phyloP scores from a whole-genome alignment of 1,140 invertebrate genomes.

The Orius laevigatus region DNA sequence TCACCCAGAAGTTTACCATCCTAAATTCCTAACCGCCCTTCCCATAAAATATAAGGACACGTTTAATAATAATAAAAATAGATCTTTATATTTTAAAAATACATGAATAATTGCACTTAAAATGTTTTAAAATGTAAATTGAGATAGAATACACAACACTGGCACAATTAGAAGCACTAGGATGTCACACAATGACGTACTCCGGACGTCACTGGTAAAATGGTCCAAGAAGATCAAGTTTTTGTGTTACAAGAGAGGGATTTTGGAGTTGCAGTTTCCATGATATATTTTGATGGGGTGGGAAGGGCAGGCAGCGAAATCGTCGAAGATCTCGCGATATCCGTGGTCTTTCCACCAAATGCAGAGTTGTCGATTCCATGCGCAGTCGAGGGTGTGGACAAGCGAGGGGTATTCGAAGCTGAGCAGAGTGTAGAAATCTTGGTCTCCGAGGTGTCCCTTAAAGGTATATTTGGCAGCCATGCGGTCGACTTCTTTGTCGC shows the following conservation, averaged over 20 bases:
- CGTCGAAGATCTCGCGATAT: slow-evolving; percentile 56
- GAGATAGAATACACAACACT: too few relatives aligned
- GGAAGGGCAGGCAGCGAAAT: slow-evolving; percentile 58
- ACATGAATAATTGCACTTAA: too few relatives aligned
- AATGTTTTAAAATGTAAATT: too few relatives aligned
- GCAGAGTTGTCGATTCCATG: slow-evolving; percentile 72
- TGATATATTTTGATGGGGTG: slow-evolving; percentile 53
- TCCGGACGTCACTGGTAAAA: too few relatives aligned
- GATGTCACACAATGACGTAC: too few relatives aligned
- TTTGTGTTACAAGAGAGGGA: slow-evolving; percentile 29
- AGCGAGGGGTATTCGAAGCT: slow-evolving; percentile 53
- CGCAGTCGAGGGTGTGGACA: slow-evolving; percentile 60
- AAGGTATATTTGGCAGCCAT: slow-evolving; percentile 18
- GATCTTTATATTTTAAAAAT: too few relatives aligned
- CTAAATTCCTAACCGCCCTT: too few relatives aligned
- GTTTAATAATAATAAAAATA: too few relatives aligned
- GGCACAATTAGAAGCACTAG: too few relatives aligned
- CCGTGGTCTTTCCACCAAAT: slow-evolving; percentile 70
- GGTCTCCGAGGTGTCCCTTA: slow-evolving; percentile 68
- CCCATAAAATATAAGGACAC: too few relatives aligned
- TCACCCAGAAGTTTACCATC: too few relatives aligned
- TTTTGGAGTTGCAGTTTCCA: slow-evolving; percentile 69
- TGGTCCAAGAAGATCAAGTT: too few relatives aligned
- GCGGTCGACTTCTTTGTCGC: slow-evolving; percentile 6
- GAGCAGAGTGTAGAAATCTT: slow-evolving; percentile 71